Base-by-base conservation (phyloP, 1,140 invertebrate species). In the Babylonia areolata region DNA sequence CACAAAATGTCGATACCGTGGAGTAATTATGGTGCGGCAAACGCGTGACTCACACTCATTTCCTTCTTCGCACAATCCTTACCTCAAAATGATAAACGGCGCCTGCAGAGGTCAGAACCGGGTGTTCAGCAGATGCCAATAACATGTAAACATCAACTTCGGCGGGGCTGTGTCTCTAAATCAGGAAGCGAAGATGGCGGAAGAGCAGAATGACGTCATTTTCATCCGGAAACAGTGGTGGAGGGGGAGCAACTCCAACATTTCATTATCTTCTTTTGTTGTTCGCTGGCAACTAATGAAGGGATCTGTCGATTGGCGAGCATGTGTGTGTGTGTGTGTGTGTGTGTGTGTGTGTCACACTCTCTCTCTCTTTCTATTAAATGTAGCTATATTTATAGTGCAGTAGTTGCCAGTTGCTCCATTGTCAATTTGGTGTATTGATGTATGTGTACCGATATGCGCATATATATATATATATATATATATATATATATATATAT, bases 161-260 rank as follows among this genome's bases (percentile, higher is more conserved):
- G 23, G 23, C 23, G 75, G 71, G 75, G 75, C 35, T 77, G 75
- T 77, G 75, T 40, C 37, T 3, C 39, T 77, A 37, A 77, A 33
- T 82, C 81, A 82, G 81, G 81, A 82, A 82, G 81, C 51, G 81
- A 82, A 82, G 81, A 82, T 82, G 81, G 81, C 81, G 81, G 81
- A 82, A 82, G 81, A 82, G 81, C 81, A 64, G 33, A 77, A 82
- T 82, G 81, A 82, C 81, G 81, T 82, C 81, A 82, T 69, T 82
- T 51, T 69, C 54, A 82, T 51, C 64, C 64, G 64, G 54, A 82
- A 82, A 82, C 51, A 69, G 79, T 54, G 39, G 39, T 82, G 81
- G 33, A 82, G 31, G 81, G 81, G 81, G 39, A 40, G 20, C 33
- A 69, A 82, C 81, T 82, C 33, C 75, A 40, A 20, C 35, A 77